phyloP scores from a whole-genome alignment of 2,888 invertebrate genomes.

The Dysmachus trigonus region DNA sequence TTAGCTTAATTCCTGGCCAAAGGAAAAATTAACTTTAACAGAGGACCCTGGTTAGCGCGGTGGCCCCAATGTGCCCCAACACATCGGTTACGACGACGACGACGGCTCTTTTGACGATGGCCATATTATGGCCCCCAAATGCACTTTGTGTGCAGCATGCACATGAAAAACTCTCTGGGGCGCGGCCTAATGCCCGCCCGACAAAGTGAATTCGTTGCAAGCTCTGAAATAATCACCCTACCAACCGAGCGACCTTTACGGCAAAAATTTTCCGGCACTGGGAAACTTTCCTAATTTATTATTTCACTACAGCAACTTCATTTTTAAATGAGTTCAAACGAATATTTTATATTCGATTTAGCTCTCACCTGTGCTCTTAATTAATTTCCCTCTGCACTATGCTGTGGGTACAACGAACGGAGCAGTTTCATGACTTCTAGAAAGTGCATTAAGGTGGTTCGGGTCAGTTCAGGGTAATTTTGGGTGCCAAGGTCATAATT shows the following conservation, averaged over 20 bases:
- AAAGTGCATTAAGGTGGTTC: neutral
- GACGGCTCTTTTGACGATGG: constrained; percentile 18
- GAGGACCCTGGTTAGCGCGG: neutral
- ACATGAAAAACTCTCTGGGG: neutral
- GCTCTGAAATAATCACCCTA: neutral
- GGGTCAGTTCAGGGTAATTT: neutral
- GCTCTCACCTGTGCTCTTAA: neutral
- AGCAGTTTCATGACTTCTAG: neutral
- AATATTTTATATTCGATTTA: neutral
- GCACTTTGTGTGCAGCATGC: neutral
- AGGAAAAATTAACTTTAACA: constrained; percentile 24
- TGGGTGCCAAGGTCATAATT: neutral
- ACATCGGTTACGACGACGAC: neutral
- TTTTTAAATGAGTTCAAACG: neutral
- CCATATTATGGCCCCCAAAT: neutral
- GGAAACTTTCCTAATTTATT: neutral
- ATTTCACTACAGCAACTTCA: neutral
- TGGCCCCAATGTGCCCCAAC: neutral
- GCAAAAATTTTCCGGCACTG: neutral
- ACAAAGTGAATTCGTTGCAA: neutral
- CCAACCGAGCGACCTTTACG: neutral
- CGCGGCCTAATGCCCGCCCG: neutral
- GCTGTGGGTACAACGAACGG: neutral
- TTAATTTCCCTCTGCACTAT: neutral
- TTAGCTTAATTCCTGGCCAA: constrained; percentile 24